These are phyloP conservation scores for Anguilla rostrata DNA, from an alignment of 2,113 vertebrate species.

Conservation along the genomic window DNA sequence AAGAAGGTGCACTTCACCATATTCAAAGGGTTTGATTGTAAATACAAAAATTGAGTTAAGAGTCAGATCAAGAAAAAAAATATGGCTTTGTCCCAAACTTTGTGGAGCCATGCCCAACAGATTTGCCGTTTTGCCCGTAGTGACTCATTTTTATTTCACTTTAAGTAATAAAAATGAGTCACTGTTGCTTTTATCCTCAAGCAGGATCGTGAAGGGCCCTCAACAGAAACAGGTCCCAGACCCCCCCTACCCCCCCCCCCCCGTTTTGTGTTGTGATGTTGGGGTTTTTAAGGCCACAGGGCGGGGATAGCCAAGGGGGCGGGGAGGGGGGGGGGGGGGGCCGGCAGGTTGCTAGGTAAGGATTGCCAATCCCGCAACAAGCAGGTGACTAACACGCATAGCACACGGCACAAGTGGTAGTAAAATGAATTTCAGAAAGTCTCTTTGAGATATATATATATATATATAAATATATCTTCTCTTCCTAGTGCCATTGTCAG, in stretches of 20 bases:
- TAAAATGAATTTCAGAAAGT: conserved; percentile 32
- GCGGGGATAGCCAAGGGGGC: not conserved
- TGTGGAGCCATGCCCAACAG: not conserved
- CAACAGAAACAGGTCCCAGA: not conserved
- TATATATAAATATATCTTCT: not conserved
- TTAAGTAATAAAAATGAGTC: not conserved
- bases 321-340: no score
- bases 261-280: not conserved
- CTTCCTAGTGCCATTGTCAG: conserved; percentile 15
- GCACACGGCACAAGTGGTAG: no score
- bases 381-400: conserved; percentile 7
- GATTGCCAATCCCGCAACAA: not conserved
- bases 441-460: conserved; percentile 39
- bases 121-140: not conserved
- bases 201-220: no score
- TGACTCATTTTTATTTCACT: no score
- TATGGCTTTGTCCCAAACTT: no score
- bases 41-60: no score
- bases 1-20: no score
- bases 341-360: not conserved
- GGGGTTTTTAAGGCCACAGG: not conserved
- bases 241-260: no score
- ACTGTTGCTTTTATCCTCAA: not conserved
- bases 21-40: no score
- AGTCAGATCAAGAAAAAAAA: no score